Percentiles rank a stretch among this genome's conserved stretches.
These are phyloP conservation scores for Corythornis cristatus DNA, from an alignment of 2,113 vertebrate species.

Conservation along the genomic window DNA sequence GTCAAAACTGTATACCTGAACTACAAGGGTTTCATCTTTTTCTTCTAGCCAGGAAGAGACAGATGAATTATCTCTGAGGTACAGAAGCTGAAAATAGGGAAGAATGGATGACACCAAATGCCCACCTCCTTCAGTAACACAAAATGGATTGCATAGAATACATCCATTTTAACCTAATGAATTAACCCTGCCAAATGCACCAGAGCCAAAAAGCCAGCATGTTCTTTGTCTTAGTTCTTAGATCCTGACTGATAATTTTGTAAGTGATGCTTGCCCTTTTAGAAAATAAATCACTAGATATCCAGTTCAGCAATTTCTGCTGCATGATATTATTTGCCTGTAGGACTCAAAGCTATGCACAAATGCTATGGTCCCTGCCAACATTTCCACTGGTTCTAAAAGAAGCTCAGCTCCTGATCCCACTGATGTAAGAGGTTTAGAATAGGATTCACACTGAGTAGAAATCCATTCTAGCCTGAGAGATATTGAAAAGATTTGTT, in stretches of 20 bases:
- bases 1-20: conserved; percentile 4
- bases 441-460: neutral
- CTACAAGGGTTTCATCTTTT: conserved; percentile 10
- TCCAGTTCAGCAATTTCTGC: neutral
- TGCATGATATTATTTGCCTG: neutral
- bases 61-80: neutral
- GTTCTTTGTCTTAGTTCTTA: neutral
- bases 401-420: neutral
- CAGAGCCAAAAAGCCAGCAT: neutral
- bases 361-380: neutral
- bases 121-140: neutral
- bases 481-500: neutral
- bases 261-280: neutral
- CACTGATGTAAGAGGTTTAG: neutral
- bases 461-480: neutral
- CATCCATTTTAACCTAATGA: neutral
- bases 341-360: neutral
- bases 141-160: neutral
- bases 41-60: neutral
- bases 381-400: neutral
- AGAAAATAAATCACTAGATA: neutral
- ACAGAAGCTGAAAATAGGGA: neutral
- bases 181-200: neutral
- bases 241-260: neutral
- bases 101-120: neutral